Base-by-base conservation (phyloP, 2,888 invertebrate genomes). In the Byasa hedistus region DNA sequence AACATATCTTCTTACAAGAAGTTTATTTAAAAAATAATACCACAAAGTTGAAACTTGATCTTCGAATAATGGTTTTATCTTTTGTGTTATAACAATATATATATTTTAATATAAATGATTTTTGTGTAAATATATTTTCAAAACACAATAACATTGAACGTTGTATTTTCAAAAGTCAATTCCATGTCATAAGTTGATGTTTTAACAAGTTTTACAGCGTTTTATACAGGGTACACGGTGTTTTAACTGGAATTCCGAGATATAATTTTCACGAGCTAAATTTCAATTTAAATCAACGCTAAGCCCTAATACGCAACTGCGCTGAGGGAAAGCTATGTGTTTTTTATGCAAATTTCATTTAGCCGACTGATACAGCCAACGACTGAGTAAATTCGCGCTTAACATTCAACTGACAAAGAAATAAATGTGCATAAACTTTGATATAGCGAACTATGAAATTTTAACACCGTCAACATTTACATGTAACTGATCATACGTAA, bases 361-460 rank as follows among this genome's bases (percentile, higher is more conserved):
- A 85, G 81, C 77, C 79, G 77, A 84, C 79, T 85, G 83, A 89
- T 87, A 80, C 86, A 85, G 77, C 86, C 76, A 82, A 75, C 79
- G 82, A 83, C 81, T 85, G 88, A 78, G 84, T 85, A 83, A 85
- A 90, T 88, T 89, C 80, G 79, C 82, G 81, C 75, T 82, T 85
- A 87, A 88, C 84, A 85, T 86, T 85, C 85, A 88, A 87, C 88
- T 86, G 90, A 88, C 87, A 88, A 86, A 86, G 83, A 87, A 84
- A 84, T 85, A 85, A 84, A 87, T 84, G 83, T 83, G 83, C 76
- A 76, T 76, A 75, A 80, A 85, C 82, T 80, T 79, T 75, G 76
- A 79, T 80, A 81, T 82, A 81, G 78, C 76, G 79, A 39, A 81
- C 79, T 80, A 81, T 79, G 79, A 77, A 76, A 76, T 78, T 74